Evolutionary conservation across 64 coral and sea anemone species (phyloP), one percentile per base, ranked within the genome.

Genomic region (Acropora yongei): DNA sequence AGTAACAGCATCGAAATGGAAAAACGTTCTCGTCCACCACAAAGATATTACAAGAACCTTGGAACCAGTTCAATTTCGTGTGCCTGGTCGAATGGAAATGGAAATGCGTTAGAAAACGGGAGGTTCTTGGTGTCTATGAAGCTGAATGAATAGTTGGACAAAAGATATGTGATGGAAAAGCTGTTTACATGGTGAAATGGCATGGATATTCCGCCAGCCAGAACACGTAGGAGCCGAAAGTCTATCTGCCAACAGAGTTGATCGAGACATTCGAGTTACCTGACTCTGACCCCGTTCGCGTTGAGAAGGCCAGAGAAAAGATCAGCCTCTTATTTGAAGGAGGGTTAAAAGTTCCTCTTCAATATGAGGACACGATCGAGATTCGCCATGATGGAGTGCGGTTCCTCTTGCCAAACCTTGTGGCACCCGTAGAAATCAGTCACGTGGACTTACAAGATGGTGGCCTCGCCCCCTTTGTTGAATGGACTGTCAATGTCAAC

Each of bases 191-290:
- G 41, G 48, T 88, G 17, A 77, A 88, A 30, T 88, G 86, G 74
- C 42, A 88, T 40, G 51, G 51, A 20, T 88, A 88, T 74, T 88
- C 73, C 44, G 41, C 87, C 2, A 76, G 48, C 16, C 0, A 75
- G 18, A 88, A 88, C 74, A 88, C 86, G 0, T 77, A 73, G 86
- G 86, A 88, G 73, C 86, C 86, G 17, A 53, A 75, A 58, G 7
- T 6, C 12, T 74, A 88, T 48, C 68, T 88, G n/a, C 86, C 86
- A 2, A 0, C 65, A 40, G 86, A 88, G 2, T 6, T 57, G n/a
- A 60, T 88, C 2, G 19, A 67, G 14, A 74, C 44, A 5, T 88
- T 88, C 30, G 72, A 88, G 10, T 10, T 61, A 30, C 69, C 17
- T 9, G 43, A 55, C 40, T 49, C 20, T 19, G 72, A 77, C 13